Evolutionary conservation across 2,797 vertebrate genomes (phyloP).

Genomic region (Lateolabrax maculatus): DNA sequence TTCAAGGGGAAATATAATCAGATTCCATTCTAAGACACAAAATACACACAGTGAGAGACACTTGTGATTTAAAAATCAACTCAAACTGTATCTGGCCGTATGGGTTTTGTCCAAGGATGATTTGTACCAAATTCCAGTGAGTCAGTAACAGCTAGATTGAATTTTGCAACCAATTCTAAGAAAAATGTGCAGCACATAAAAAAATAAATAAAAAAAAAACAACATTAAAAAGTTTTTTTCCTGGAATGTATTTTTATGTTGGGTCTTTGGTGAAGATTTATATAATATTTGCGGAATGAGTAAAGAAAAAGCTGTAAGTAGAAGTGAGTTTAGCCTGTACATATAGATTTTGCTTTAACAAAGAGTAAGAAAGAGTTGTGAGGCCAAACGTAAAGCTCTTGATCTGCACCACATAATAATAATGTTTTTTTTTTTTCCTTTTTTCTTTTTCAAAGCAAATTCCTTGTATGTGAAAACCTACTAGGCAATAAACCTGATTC

Average conservation of each 20-base stretch:
- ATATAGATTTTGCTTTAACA: background rate
- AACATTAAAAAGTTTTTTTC: too few species aligned
- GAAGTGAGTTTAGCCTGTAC: background rate
- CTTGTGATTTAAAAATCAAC: background rate
- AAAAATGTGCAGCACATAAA: background rate
- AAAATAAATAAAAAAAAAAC: too few species aligned
- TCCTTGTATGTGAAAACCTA: background rate
- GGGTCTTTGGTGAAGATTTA: background rate
- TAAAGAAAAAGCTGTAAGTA: background rate
- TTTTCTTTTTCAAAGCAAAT: too few species aligned
- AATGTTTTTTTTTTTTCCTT: background rate
- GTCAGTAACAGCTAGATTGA: background rate
- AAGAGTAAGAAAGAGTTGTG: background rate
- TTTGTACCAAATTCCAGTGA: background rate
- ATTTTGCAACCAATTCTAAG: background rate
- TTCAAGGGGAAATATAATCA: slow-evolving; percentile 16
- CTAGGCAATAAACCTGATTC: background rate
- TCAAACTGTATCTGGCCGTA: background rate
- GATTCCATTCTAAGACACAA: background rate
- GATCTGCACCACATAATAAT: background rate
- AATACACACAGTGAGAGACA: background rate
- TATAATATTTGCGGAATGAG: background rate
- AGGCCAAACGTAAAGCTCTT: background rate
- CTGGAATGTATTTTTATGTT: background rate
- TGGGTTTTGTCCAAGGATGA: background rate